phyloP scores from a whole-genome alignment of 2,888 invertebrate genomes.

The Callosobruchus maculatus region DNA sequence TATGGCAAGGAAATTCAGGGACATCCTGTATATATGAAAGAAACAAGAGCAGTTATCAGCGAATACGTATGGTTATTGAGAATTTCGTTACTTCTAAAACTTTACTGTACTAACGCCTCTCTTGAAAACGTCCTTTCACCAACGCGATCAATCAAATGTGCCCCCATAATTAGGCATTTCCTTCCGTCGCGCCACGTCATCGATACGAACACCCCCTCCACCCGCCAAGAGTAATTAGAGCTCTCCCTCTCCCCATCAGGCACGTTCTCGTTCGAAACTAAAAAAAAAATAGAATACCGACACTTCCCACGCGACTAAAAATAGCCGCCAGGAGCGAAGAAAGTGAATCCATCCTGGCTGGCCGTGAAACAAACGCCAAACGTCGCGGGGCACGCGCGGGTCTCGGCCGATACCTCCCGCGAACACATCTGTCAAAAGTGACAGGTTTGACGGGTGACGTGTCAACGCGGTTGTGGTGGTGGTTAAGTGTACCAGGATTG shows the following conservation, averaged over 20 bases:
- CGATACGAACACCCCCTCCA: neutral
- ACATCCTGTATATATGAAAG: too few species aligned
- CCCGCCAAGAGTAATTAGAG: neutral
- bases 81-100: too few species aligned
- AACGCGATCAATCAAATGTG: neutral
- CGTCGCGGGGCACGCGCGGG: neutral
- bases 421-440: neutral
- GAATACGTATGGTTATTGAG: too few species aligned
- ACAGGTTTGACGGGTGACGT: neutral
- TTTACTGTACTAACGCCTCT: neutral
- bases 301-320: slow-evolving; percentile 41
- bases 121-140: neutral
- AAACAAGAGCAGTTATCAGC: too few species aligned
- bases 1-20: too few species aligned
- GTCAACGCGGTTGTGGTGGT: neutral
- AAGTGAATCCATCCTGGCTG: neutral
- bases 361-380: neutral
- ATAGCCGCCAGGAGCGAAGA: slow-evolving; percentile 25
- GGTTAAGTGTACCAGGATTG: neutral
- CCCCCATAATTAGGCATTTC: neutral
- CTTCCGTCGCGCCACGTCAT: neutral
- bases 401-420: neutral
- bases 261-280: neutral
- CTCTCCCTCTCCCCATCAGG: neutral
- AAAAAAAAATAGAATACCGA: slow-evolving; percentile 40